Conservation (phyloP, 2,888 invertebrate species). For the Stenoptilia bipunctidactyla region DNA sequence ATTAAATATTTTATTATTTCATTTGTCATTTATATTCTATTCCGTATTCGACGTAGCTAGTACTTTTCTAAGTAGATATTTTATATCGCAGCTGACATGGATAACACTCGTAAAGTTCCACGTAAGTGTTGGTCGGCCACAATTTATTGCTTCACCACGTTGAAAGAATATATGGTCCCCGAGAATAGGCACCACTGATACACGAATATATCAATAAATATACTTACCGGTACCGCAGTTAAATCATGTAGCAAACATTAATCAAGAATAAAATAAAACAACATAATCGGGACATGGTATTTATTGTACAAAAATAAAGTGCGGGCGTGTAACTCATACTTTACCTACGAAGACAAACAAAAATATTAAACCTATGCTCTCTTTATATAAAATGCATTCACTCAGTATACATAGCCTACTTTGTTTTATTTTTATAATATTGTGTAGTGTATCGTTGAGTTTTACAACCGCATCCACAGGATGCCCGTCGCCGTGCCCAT, state of each 20-base stretch:
- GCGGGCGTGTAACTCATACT: constrained; percentile 66
- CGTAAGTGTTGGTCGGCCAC: background rate
- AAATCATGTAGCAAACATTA: constrained; percentile 7
- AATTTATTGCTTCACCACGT: background rate
- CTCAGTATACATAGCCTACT: constrained; percentile 65
- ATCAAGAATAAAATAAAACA: constrained; percentile 50
- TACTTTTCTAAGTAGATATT: no score
- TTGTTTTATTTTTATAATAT: constrained; percentile 35
- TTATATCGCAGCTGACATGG: no score
- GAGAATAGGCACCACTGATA: background rate
- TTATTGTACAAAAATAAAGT: constrained; percentile 72
- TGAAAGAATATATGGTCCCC: background rate
- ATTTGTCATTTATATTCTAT: no score
- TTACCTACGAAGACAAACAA: constrained; percentile 64
- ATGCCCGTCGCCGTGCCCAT: constrained; percentile 33
- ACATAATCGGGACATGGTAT: constrained; percentile 63
- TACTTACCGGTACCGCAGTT: background rate
- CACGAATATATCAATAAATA: background rate
- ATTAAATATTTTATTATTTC: no score
- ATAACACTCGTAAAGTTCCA: no score
- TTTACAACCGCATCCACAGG: constrained; percentile 43
- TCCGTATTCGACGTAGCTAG: no score
- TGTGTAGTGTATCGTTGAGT: constrained; percentile 61
- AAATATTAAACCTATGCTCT: constrained; percentile 51
- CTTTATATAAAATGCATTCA: constrained; percentile 69